phyloP scores from a whole-genome alignment of 2,888 invertebrate species.

The Melipona bicolor region DNA sequence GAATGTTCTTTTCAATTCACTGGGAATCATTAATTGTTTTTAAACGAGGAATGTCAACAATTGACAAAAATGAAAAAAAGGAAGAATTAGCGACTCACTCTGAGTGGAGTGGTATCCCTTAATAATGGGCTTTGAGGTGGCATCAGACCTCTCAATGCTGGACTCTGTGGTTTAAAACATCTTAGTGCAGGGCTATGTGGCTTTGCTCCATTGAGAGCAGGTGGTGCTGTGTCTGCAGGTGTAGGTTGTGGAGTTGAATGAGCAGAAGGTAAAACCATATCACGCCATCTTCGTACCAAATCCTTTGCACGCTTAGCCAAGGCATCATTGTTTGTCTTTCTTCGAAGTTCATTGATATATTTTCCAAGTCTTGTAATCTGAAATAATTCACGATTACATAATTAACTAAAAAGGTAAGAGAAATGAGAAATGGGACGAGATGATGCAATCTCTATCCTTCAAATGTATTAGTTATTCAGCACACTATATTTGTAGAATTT shows the following conservation, averaged over 20 bases:
- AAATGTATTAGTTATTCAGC: not conserved
- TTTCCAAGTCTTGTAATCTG: conserved; percentile 97
- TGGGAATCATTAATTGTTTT: not conserved
- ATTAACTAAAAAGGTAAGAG: not conserved
- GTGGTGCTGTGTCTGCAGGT: conserved; percentile 79
- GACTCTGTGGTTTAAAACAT: conserved; percentile 80
- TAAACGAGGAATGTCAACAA: not conserved
- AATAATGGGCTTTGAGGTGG: conserved; percentile 82
- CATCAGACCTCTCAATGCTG: conserved; percentile 78
- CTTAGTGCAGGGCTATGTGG: conserved; percentile 80
- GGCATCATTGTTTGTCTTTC: conserved; percentile 93
- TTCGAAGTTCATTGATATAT: conserved; percentile 95
- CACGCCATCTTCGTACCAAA: conserved; percentile 96
- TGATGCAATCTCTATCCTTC: conserved; percentile 1
- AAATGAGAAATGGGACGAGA: not conserved
- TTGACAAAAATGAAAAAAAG: not conserved
- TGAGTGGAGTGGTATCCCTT: conserved; percentile 78
- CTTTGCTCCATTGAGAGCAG: conserved; percentile 80
- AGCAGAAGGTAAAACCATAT: conserved; percentile 89
- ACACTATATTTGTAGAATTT: not conserved
- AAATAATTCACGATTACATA: conserved; percentile 25
- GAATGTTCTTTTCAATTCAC: not conserved
- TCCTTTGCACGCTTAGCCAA: conserved; percentile 96
- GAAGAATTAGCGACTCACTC: conserved; percentile 71
- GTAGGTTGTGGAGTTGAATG: conserved; percentile 79